Evolutionary conservation across 1,140 invertebrate genomes (phyloP).

Genomic region (Neodiprion lecontei): DNA sequence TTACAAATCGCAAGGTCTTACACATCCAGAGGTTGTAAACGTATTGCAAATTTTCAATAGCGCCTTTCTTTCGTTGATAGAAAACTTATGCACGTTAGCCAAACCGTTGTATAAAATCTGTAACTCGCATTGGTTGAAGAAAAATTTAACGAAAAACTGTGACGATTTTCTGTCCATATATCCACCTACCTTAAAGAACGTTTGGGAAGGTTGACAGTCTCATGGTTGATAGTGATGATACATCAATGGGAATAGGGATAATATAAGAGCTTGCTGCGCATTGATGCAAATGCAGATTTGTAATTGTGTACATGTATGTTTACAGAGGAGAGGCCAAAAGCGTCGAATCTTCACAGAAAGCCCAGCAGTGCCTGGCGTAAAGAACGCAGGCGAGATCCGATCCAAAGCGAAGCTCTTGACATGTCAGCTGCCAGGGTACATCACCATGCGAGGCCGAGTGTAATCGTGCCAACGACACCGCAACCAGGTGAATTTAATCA

Average conservation of each 20-base stretch:
- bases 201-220: too few relatives aligned
- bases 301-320: slow-evolving; percentile 18
- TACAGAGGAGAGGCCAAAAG: slow-evolving; percentile 56
- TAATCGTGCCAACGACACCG: slow-evolving; percentile 56
- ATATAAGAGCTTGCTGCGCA: not conserved
- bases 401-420: slow-evolving; percentile 58
- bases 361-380: slow-evolving; percentile 59
- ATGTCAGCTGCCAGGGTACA: slow-evolving; percentile 54
- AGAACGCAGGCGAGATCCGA: slow-evolving; percentile 58
- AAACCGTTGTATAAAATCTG: too few relatives aligned
- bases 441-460: slow-evolving; percentile 54
- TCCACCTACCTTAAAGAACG: too few relatives aligned
- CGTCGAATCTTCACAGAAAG: slow-evolving; percentile 54
- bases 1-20: not conserved
- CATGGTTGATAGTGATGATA: not conserved
- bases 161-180: too few relatives aligned
- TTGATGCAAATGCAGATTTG: not conserved
- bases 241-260: not conserved
- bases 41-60: too few relatives aligned
- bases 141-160: too few relatives aligned
- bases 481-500: slow-evolving; percentile 44
- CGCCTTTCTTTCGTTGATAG: too few relatives aligned
- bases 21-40: not conserved
- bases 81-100: too few relatives aligned
- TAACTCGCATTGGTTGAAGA: too few relatives aligned